Conservation (phyloP, 1,140 invertebrate genomes). For the Hylyphantes graminicola region DNA sequence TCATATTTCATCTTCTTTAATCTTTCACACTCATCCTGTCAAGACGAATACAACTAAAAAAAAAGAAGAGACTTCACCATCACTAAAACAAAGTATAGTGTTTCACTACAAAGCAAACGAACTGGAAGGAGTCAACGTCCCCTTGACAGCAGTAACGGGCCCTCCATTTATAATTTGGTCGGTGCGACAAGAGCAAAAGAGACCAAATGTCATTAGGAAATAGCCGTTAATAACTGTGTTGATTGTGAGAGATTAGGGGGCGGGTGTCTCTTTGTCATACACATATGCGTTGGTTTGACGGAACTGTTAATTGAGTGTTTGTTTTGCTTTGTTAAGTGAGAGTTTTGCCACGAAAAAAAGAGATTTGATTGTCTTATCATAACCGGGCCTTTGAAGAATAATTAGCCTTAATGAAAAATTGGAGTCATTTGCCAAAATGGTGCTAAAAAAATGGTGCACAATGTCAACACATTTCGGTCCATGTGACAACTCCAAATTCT, state of each 20-base stretch:
- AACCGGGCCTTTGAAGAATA: too few species aligned
- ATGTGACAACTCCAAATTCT: too few species aligned
- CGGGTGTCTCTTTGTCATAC: not conserved
- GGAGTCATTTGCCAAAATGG: too few species aligned
- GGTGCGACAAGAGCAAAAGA: not conserved
- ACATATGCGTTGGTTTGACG: not conserved
- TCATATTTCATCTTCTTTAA: too few species aligned
- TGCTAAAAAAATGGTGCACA: too few species aligned
- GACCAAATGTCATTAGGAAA: not conserved
- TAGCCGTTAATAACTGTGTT: slow-evolving; percentile 20
- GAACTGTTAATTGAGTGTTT: not conserved
- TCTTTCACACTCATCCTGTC: too few species aligned
- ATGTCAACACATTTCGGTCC: too few species aligned
- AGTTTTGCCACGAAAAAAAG: not conserved
- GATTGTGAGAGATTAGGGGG: not conserved
- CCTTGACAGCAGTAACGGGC: not conserved
- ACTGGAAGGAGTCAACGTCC: not conserved
- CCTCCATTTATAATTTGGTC: slow-evolving; percentile 4
- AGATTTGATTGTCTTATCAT: not conserved
- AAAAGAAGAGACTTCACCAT: too few species aligned
- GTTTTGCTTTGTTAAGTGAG: not conserved
- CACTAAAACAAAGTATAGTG: too few species aligned
- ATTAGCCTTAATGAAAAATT: too few species aligned
- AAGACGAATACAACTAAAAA: too few species aligned
- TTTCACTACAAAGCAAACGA: too few species aligned